Base-by-base conservation (phyloP, 2,888 invertebrate genomes). In the Smittia aterrima region DNA sequence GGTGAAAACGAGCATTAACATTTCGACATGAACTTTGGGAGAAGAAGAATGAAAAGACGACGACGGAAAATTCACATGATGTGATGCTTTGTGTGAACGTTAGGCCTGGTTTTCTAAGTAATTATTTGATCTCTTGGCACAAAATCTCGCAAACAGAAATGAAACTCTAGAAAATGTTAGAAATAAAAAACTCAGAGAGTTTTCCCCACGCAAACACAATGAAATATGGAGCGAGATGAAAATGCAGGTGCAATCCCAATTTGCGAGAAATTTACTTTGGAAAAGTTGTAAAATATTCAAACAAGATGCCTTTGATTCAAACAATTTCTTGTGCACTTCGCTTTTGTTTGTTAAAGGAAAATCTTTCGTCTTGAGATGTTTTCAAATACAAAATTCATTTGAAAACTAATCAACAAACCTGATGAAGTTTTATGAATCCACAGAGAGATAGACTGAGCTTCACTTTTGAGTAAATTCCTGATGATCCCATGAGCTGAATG, bases 181-280 rank as follows among this genome's bases (percentile, higher is more conserved):
- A 7, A 38, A 38, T 11, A 16, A 47, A 47, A 47, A 47, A 3
- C 16, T 4, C 13, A 13, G 47, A 47, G 47, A 47, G n/a, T 47
- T 47, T n/a, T n/a, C 47, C 47, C 13, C 47, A 47, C 47, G 47
- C 47, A 13, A 47, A 47, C 16, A 47, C 4, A 6, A 11, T 16
- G n/a, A 47, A 47, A 47, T 2, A 47, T 16, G 2, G 47, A 47
- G 47, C n/a, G n/a, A n/a, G n/a, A n/a, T n/a, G 13, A n/a, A 16
- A 47, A 47, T 47, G 16, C 47, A 47, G 47, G 47, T 47, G 16
- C 32, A 47, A 11, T 16, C 3, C 47, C n/a, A 47, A 47, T 47
- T 13, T 47, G 47, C 47, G 47, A 47, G 47, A 47, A 32, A 47
- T 47, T 47, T 47, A 47, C 47, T 47, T 47, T 47, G 47, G n/a